Conservation (phyloP, 2,113 vertebrate species). For the Scophthalmus maximus region DNA sequence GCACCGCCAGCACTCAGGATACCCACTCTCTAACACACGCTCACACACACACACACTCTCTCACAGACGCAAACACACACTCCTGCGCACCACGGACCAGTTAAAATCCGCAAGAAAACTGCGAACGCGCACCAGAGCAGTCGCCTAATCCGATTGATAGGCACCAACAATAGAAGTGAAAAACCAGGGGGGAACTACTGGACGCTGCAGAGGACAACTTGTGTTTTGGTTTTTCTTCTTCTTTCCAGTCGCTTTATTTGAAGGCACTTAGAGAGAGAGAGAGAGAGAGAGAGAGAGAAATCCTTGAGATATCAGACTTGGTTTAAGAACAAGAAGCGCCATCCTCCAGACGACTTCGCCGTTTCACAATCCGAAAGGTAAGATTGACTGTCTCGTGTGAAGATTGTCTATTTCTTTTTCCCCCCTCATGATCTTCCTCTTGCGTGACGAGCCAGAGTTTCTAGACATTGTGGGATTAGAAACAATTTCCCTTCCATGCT, state of each 20-base stretch:
- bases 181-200: slow-evolving; percentile 69
- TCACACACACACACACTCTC: slow-evolving; percentile 21
- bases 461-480: too few species aligned
- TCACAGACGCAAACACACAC: slow-evolving; percentile 6
- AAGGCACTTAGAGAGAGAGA: too few species aligned
- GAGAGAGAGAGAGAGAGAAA: too few species aligned
- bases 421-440: background rate
- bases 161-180: slow-evolving; percentile 52
- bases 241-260: slow-evolving; percentile 37
- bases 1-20: slow-evolving; percentile 76
- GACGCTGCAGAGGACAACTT: slow-evolving; percentile 71
- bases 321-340: slow-evolving; percentile 29
- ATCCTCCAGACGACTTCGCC: slow-evolving; percentile 41
- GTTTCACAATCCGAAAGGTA: slow-evolving; percentile 59
- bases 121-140: slow-evolving; percentile 67
- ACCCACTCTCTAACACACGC: slow-evolving; percentile 60
- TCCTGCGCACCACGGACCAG: slow-evolving; percentile 70
- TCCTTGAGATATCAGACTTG: slow-evolving; percentile 33
- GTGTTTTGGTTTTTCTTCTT: slow-evolving; percentile 28
- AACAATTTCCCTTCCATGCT: too few species aligned
- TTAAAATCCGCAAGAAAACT: slow-evolving; percentile 74
- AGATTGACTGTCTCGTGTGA: slow-evolving; percentile 29
- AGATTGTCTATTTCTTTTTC: too few species aligned
- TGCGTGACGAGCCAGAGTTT: background rate
- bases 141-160: slow-evolving; percentile 66